These are phyloP conservation scores for Musca vetustissima DNA, from an alignment of 1,140 invertebrate genomes.

Conservation along the genomic window DNA sequence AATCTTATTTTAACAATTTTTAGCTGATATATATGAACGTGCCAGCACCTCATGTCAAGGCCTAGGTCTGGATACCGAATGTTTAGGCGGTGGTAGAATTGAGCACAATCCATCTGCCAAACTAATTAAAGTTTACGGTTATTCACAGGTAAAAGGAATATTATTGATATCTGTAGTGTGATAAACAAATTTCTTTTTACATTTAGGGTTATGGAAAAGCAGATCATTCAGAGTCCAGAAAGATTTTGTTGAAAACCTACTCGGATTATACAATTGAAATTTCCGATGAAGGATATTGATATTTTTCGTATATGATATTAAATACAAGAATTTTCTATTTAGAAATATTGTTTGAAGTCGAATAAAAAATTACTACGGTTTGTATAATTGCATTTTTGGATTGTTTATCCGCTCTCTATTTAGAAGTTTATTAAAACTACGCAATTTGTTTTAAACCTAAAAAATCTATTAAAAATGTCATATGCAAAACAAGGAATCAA, in stretches of 20 bases:
- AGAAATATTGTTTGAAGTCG: no score
- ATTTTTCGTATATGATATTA: no score
- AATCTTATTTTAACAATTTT: slow-evolving; percentile 24
- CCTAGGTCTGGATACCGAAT: slow-evolving; percentile 64
- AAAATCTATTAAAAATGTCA: no score
- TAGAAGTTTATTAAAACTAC: no score
- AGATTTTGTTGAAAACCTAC: slow-evolving; percentile 43
- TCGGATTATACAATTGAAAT: slow-evolving; percentile 49
- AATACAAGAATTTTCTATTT: no score
- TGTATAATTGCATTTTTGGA: no score
- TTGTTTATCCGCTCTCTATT: no score
- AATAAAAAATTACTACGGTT: no score
- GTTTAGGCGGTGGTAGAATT: slow-evolving; percentile 78
- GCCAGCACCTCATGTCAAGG: slow-evolving; percentile 42
- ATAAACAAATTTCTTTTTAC: background rate
- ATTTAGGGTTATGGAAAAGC: slow-evolving; percentile 51
- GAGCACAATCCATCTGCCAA: slow-evolving; percentile 66
- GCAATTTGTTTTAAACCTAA: no score
- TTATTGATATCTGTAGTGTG: background rate
- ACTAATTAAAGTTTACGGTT: slow-evolving; percentile 72
- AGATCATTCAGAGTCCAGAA: slow-evolving; percentile 44
- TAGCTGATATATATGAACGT: slow-evolving; percentile 70
- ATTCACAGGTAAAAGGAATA: slow-evolving; percentile 65
- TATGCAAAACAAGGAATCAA: no score
- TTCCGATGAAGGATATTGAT: slow-evolving; percentile 52